phyloP scores from a whole-genome alignment of 2,113 vertebrate species.

The Puma concolor region DNA sequence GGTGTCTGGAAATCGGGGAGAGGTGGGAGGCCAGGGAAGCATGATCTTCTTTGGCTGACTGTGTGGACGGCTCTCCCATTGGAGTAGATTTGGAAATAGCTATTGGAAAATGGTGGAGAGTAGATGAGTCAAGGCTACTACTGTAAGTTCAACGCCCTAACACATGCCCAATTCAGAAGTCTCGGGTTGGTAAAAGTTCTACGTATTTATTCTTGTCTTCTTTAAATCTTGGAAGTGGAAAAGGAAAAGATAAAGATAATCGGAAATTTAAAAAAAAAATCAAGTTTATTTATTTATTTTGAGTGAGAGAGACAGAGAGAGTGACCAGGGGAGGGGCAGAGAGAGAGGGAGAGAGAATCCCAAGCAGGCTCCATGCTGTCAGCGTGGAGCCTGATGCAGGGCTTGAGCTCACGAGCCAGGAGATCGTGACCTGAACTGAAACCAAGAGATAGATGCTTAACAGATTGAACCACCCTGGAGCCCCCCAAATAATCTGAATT shows the following conservation, averaged over 20 bases:
- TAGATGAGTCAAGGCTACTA: neutral
- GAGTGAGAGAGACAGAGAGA: no score
- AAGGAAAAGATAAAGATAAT: neutral
- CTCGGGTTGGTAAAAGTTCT: neutral
- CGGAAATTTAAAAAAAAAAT: no score
- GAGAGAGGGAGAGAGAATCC: no score
- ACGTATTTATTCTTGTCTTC: neutral
- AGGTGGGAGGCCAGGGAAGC: neutral
- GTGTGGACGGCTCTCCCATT: neutral
- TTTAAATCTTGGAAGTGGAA: neutral
- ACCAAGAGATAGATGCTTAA: no score
- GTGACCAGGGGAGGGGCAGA: no score
- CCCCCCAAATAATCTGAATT: neutral
- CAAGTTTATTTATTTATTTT: no score
- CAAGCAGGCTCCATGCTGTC: no score
- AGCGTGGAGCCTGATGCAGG: no score
- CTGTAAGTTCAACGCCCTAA: neutral
- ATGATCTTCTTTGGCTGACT: neutral
- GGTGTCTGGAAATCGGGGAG: neutral
- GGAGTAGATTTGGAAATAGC: neutral
- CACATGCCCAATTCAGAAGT: neutral
- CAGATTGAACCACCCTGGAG: no score
- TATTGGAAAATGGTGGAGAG: neutral
- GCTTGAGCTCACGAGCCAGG: no score
- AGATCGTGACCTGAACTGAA: no score